phyloP scores from a whole-genome alignment of 2,113 vertebrate genomes.

The Bothrops jararaca region DNA sequence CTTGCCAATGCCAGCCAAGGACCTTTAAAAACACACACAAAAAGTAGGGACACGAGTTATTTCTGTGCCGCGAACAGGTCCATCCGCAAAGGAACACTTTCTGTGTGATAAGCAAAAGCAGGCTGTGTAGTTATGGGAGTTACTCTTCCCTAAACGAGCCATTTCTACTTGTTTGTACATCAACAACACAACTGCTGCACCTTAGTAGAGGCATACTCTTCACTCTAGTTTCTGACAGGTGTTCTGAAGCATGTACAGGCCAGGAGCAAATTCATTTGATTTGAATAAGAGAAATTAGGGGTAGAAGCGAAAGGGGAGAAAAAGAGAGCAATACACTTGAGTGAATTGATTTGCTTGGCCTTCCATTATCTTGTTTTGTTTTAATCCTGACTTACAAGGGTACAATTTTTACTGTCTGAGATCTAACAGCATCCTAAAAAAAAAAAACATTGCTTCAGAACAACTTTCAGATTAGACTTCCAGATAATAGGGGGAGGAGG shows the following conservation, averaged over 20 bases:
- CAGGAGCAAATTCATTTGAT: not conserved
- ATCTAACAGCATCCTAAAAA: slow-evolving; percentile 39
- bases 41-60: slow-evolving; percentile 12
- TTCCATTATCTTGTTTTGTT: not conserved
- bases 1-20: not conserved
- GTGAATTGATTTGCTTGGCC: slow-evolving; percentile 46
- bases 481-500: slow-evolving; percentile 41
- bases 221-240: not conserved
- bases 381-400: slow-evolving; percentile 57
- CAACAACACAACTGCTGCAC: not conserved
- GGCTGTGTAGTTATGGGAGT: not conserved
- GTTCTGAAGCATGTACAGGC: not conserved
- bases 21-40: not conserved
- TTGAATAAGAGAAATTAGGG: not conserved
- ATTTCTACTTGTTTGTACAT: not conserved
- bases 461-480: slow-evolving; percentile 45
- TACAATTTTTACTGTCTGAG: slow-evolving; percentile 44
- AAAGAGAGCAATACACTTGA: slow-evolving; percentile 6
- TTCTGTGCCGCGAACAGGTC: slow-evolving; percentile 21
- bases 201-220: not conserved
- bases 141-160: not conserved
- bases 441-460: slow-evolving; percentile 31
- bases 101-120: not conserved
- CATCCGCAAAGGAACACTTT: not conserved
- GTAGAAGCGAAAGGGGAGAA: not conserved